Conservation (phyloP, 2,888 invertebrate genomes). For the Syrista parreyssii region DNA sequence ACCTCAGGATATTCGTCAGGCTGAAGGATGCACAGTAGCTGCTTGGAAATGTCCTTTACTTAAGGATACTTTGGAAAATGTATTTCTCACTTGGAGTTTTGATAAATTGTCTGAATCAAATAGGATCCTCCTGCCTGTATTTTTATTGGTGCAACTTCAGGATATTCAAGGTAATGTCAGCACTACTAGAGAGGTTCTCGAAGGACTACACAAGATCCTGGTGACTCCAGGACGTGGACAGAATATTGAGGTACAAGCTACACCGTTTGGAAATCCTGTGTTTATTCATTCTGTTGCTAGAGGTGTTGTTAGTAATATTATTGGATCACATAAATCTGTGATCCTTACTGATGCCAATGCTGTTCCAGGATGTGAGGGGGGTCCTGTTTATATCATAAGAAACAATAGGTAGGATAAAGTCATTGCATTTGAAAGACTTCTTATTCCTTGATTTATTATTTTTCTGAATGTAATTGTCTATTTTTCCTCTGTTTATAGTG, state of each 20-base stretch:
- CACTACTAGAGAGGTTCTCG: slow-evolving; percentile 1
- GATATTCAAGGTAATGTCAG: slow-evolving; percentile 27
- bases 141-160: slow-evolving; percentile 68
- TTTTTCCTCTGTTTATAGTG: slow-evolving; percentile 14
- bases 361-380: slow-evolving; percentile 72
- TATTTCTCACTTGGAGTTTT: slow-evolving; percentile 70
- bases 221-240: slow-evolving; percentile 42
- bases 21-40: slow-evolving; percentile 67
- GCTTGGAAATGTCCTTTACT: slow-evolving; percentile 71
- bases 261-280: slow-evolving; percentile 67
- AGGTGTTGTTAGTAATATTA: slow-evolving; percentile 71
- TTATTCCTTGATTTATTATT: not conserved
- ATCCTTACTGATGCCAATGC: slow-evolving; percentile 72
- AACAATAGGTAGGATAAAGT: slow-evolving; percentile 33
- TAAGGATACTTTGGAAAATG: slow-evolving; percentile 67
- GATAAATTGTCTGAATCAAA: slow-evolving; percentile 66
- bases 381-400: slow-evolving; percentile 67
- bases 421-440: not conserved
- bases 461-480: not conserved
- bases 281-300: slow-evolving; percentile 71
- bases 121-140: slow-evolving; percentile 68
- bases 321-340: slow-evolving; percentile 69
- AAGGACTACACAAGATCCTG: slow-evolving; percentile 15
- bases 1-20: not conserved
- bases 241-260: slow-evolving; percentile 52